Evolutionary conservation across 2,888 invertebrate genomes (phyloP), one percentile per base, ranked within the genome.

Genomic region (Hirtodrosophila trivittata): DNA sequence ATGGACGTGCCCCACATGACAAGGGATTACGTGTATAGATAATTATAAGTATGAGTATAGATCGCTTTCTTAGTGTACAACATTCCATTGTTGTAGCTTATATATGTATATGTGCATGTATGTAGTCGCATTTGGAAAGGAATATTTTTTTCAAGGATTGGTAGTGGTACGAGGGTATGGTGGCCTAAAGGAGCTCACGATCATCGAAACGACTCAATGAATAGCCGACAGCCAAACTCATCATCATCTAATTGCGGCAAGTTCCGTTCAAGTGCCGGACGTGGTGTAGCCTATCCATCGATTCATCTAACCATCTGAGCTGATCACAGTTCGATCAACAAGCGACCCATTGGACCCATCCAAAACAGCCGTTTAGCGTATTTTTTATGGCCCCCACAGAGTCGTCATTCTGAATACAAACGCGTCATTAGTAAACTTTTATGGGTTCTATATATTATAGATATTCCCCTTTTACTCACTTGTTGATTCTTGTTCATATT

Each of bases 221-320:
- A 46, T 51, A 14, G 18, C 28, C 25, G 25, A 38, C 47, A 14
- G 46, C 5, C 64, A 70, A 66, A 58, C 49, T 64, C 66, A 63
- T 86, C 66, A 80, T 83, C 84, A 83, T 83, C 81, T 80, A 81
- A 86, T 77, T 84, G 67, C 74, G 75, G 59, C 32, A 54, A 66
- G 75, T 75, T 75, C 59, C 75, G 69, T 64, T 68, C 30, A 10
- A 30, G 26, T 25, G 55, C 45, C 65, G 66, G 66, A 66, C 65
- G 66, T 57, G 50, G 26, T 49, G 30, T 47, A 43, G 10, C 26
- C n/a, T n/a, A n/a, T n/a, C n/a, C n/a, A n/a, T n/a, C 43, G 45
- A 57, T 65, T 28, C 18, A 21, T 21, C 5, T 5, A 21, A 5
- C 18, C 5, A 21, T 21, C 18, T 5, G 2, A 21, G 2, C 26